Evolutionary conservation across 1,140 invertebrate genomes (phyloP).

Genomic region (Drosophila pallidifrons): DNA sequence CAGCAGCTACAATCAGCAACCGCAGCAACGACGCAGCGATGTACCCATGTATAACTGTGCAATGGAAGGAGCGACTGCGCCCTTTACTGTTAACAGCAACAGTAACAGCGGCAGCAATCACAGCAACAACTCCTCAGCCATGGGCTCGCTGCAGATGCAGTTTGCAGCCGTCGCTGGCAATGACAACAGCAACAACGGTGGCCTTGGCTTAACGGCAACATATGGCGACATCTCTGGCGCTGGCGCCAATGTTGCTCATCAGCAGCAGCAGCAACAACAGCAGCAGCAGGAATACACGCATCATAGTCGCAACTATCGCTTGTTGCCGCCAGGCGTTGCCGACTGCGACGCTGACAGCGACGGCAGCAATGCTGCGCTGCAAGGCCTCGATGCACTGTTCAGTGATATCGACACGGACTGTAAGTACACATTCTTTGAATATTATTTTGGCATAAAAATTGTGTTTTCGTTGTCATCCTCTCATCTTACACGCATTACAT

Average conservation of each 20-base stretch:
- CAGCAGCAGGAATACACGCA: slow-evolving; percentile 63
- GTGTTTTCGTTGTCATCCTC: not conserved
- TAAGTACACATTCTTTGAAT: slow-evolving; percentile 46
- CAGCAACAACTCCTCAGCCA: slow-evolving; percentile 51
- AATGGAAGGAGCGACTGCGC: slow-evolving; percentile 57
- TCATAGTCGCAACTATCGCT: slow-evolving; percentile 36
- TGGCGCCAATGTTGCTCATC: slow-evolving; percentile 64
- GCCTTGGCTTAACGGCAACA: slow-evolving; percentile 40
- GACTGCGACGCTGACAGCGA: slow-evolving; percentile 70
- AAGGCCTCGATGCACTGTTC: slow-evolving; percentile 67
- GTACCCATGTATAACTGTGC: slow-evolving; percentile 73
- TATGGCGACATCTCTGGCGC: slow-evolving; percentile 65
- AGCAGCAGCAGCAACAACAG: slow-evolving; percentile 62
- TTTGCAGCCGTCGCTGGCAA: slow-evolving; percentile 85
- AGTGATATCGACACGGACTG: slow-evolving; percentile 66
- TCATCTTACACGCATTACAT: slow-evolving; percentile 21
- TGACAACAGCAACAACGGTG: slow-evolving; percentile 21
- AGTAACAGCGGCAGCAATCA: slow-evolving; percentile 31
- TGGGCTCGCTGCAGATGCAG: slow-evolving; percentile 83
- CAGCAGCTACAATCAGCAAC: slow-evolving; percentile 45
- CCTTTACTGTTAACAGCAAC: slow-evolving; percentile 43
- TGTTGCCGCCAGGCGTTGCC: slow-evolving; percentile 32
- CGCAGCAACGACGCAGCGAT: slow-evolving; percentile 61
- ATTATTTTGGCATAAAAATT: not conserved
- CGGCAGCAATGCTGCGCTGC: slow-evolving; percentile 61